Evolutionary conservation across 1,140 invertebrate species (phyloP).

Genomic region (Drosophila ogumai): DNA sequence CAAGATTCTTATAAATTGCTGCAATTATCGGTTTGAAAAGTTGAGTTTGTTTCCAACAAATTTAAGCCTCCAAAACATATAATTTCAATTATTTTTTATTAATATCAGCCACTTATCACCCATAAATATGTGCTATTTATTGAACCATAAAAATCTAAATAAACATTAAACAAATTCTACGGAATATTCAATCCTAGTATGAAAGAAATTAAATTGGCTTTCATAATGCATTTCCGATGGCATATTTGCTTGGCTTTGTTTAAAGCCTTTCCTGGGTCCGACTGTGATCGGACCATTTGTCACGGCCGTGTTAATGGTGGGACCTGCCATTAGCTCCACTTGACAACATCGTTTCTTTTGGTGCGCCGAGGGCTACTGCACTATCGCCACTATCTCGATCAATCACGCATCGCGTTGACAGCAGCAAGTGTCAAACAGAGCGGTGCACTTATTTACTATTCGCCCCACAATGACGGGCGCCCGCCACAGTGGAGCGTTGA

Average conservation of each 20-base stretch:
- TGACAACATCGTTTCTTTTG: slow-evolving; percentile 39
- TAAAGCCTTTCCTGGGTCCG: slow-evolving; percentile 1
- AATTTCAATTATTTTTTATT: background rate
- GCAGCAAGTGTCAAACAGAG: slow-evolving; percentile 79
- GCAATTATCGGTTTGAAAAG: slow-evolving; percentile 21
- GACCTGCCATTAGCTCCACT: slow-evolving; percentile 25
- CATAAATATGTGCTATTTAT: background rate
- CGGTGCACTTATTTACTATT: slow-evolving; percentile 67
- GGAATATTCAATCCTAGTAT: no score
- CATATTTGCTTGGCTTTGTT: slow-evolving; percentile 1
- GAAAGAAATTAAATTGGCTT: background rate
- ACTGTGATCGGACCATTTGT: slow-evolving; percentile 41
- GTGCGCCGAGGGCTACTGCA: slow-evolving; percentile 7
- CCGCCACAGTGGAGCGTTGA: slow-evolving; percentile 29
- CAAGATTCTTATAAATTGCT: background rate
- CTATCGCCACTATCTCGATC: slow-evolving; percentile 54
- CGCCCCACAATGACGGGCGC: slow-evolving; percentile 30
- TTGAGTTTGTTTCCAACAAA: background rate
- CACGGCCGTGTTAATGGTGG: slow-evolving; percentile 40
- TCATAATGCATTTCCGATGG: slow-evolving; percentile 1
- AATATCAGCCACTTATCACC: background rate
- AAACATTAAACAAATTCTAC: no score
- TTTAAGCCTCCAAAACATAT: no score
- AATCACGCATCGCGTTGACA: slow-evolving; percentile 72
- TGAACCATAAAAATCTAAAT: background rate